Evolutionary conservation across 1,140 invertebrate species (phyloP), one percentile per base, ranked within the genome.

Genomic region (Antheraea mylitta): DNA sequence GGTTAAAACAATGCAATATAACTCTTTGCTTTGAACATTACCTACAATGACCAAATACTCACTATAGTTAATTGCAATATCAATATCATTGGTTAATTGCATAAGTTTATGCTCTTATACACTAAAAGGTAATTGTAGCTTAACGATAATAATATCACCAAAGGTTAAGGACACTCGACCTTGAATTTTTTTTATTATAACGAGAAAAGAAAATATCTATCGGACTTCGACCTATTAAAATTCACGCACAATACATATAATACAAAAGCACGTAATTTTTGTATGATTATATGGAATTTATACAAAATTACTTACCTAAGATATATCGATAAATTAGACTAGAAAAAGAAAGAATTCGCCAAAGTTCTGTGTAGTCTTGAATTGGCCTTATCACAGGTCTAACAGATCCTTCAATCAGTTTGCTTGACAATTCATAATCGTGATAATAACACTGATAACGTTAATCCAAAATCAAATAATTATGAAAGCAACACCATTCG

Each of bases 401-500:
- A n/a, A 53, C 11, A 62, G 2, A 36, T 37, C 22, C 38, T 63
- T 64, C 67, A 72, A 72, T 72, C 70, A 72, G 60, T 66, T 72
- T 64, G 36, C 19, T 64, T 68, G 58, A 66, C 70, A 72, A 72
- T 65, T 61, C 64, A 58, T 72, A 67, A 68, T 71, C 63, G 18
- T 36, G 62, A 18, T 66, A 66, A 61, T 60, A 61, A 66, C 58
- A 68, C 38, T 72, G 70, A 72, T 72, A 72, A 68, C 58, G 63
- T 62, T 67, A 61, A 61, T 36, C 18, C 19, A 22, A 10, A 10
- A 36, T 7, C 19, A 19, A 61, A 11, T 61, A 61, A 36, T 61
- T 61, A 61, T 22, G 10, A 22, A 22, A 22, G 19, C 16, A 61
- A 22, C 18, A 61, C 18, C 1, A 16, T 61, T 61, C 18, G 18